Evolutionary conservation across 2,888 invertebrate species (phyloP), one percentile per base, ranked within the genome.

Genomic region (Argynnis bischoffii): DNA sequence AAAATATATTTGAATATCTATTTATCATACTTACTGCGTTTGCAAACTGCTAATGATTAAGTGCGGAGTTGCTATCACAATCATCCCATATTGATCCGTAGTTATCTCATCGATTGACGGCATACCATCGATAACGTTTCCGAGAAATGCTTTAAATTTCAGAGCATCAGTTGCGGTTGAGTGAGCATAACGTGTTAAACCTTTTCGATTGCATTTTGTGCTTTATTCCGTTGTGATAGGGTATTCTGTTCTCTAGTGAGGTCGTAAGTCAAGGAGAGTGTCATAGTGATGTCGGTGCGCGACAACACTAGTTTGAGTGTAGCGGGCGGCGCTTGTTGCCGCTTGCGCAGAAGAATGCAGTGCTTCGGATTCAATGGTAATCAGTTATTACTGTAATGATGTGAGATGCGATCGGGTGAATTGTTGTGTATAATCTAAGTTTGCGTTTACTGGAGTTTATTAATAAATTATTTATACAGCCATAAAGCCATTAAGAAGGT

Each of bases 281-380:
- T 48, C 54, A 18, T 41, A 59, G 81, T 80, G 76, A 90, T 91
- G 92, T 87, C 89, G 76, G 90, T 89, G 76, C 83, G 86, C 76
- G 92, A 92, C 82, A 85, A 79, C 77, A 78, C 75, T 77, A 90
- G 89, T 85, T 79, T 86, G 71, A 87, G 84, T 76, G 85, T 86
- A 75, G 82, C 79, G 69, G 80, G 74, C 69, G 85, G 88, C 76
- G 84, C 87, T 53, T 92, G 92, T 77, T 92, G 92, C 77, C 90
- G 90, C 79, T 86, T 88, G 85, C 91, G 92, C 74, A 79, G 90
- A 55, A 90, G 85, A 76, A 92, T 92, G 89, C 91, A 90, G 85
- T 92, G 92, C 79, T 92, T 92, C 75, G 91, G 91, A 82, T 87
- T 91, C 79, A 83, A 88, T 80, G 92, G 92, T 92, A 88, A 85